Base-by-base conservation (phyloP, 2,113 vertebrate genomes). In the Xenus cinereus region DNA sequence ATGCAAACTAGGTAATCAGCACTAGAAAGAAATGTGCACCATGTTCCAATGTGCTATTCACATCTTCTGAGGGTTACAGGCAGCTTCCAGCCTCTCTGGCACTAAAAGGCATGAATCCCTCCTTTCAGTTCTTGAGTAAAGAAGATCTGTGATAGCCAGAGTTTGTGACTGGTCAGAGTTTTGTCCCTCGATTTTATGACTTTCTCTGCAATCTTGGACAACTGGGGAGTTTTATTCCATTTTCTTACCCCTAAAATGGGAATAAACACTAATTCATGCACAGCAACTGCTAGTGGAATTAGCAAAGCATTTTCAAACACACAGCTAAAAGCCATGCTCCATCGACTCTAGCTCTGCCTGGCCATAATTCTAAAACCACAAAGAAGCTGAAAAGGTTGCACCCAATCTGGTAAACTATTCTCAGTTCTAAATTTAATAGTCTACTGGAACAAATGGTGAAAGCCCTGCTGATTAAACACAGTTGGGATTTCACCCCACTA, bases 381-480 rank as follows among this genome's bases (percentile, higher is more conserved):
- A 63, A 88, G 89, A 92, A 64, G 33, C 23, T 22, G 35, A 81
- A 39, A 92, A 90, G 6, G 12, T 84, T 84, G 68, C 56, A 72
- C 54, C 54, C 46, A 75, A 39, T 94, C 90, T 89, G 56, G 60
- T 89, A 93, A 92, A 81, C 48, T 56, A 21, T 51, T 87, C 76
- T 92, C 39, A 56, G 48, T 0, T 82, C 51, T 95, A 93, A 95
- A 75, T 86, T 67, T 87, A 90, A 81, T 86, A 95, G 73, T n/a
- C 33, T 60, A 7, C 56, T 96, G 86, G 94, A 96, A 96, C 89
- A 86, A 96, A 95, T 82, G 79, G 73, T 33, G 87, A 97, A 97
- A 93, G 62, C 53, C 69, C 32, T 78, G 66, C 63, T 92, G 92
- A 92, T 92, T 96, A 92, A 84, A 87, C 62, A 90, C 60, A 92